These are phyloP conservation scores for Monoplex corrugatus DNA, from an alignment of 2,888 invertebrate species.

Conservation along the genomic window DNA sequence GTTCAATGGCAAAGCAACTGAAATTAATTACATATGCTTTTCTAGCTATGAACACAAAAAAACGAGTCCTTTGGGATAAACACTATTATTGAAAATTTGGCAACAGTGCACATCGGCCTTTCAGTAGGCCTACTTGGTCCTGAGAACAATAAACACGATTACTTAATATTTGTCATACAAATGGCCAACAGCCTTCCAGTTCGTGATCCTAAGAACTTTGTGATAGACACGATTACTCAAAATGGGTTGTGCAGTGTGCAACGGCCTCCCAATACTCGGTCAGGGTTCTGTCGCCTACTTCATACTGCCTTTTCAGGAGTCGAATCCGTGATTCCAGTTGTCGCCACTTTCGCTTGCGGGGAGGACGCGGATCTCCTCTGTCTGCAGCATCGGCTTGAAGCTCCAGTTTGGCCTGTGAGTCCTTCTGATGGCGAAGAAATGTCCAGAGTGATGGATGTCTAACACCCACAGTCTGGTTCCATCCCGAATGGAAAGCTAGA, in stretches of 20 bases:
- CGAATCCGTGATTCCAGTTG: slow-evolving; percentile 38
- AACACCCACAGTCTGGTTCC: no score
- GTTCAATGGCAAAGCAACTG: slow-evolving; percentile 5
- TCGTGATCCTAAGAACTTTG: slow-evolving; percentile 20
- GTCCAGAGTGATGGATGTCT: no score
- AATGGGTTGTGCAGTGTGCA: slow-evolving; percentile 32
- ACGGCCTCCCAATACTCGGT: slow-evolving; percentile 31
- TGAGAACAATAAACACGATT: slow-evolving; percentile 5
- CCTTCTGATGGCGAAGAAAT: no score
- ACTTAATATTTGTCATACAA: not conserved
- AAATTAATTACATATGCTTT: slow-evolving; percentile 7
- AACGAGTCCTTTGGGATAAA: not conserved
- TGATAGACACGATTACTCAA: slow-evolving; percentile 40
- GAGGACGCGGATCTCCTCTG: no score
- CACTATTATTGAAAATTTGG: not conserved
- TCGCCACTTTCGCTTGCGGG: slow-evolving; percentile 37
- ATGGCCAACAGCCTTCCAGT: slow-evolving; percentile 6
- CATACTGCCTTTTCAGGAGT: slow-evolving; percentile 38
- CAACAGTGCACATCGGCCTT: slow-evolving; percentile 7
- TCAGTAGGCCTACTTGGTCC: not conserved
- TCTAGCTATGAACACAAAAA: slow-evolving; percentile 7
- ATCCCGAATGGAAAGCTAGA: no score
- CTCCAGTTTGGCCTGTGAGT: no score
- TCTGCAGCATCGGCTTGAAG: no score
- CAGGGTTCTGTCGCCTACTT: slow-evolving; percentile 38